These are phyloP conservation scores for Brachypteracias leptosomus DNA, from an alignment of 2,113 vertebrate species.

Conservation along the genomic window DNA sequence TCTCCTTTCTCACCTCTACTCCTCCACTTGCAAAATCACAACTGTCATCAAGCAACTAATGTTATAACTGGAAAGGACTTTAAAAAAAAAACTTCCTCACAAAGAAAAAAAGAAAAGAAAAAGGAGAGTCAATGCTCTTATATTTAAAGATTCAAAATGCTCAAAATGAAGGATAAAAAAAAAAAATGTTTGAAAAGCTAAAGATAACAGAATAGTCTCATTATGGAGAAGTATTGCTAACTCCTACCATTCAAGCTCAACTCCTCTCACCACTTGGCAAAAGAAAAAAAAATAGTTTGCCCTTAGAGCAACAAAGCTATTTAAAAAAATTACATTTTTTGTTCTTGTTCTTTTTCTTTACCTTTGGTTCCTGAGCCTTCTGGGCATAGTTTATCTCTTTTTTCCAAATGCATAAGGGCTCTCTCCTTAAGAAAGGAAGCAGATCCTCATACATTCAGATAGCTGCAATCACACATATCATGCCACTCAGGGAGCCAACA, in stretches of 20 bases:
- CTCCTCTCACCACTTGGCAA: neutral
- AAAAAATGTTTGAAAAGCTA: neutral
- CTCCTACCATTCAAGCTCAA: neutral
- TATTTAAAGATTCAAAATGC: neutral
- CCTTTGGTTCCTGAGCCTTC: neutral
- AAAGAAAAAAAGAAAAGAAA: neutral
- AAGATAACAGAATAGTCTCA: neutral
- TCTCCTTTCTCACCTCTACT: conserved; percentile 17
- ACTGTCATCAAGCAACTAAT: conserved; percentile 35
- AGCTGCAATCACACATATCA: neutral
- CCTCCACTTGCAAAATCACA: conserved; percentile 1
- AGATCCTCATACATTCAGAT: neutral
- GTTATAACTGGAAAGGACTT: neutral
- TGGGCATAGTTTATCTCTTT: neutral
- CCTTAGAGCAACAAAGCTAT: neutral
- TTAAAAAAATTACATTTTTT: neutral
- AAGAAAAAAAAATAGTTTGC: neutral
- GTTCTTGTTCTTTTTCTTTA: neutral
- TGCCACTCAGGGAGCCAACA: neutral
- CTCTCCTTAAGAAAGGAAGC: neutral
- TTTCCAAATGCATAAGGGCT: neutral
- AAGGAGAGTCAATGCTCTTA: neutral
- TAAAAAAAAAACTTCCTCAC: neutral
- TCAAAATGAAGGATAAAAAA: neutral
- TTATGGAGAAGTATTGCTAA: neutral